A percentile compares a stretch with the other conserved stretches of the same genome.
phyloP scores from a whole-genome alignment of 2,113 vertebrate genomes.

The Elephas maximus region DNA sequence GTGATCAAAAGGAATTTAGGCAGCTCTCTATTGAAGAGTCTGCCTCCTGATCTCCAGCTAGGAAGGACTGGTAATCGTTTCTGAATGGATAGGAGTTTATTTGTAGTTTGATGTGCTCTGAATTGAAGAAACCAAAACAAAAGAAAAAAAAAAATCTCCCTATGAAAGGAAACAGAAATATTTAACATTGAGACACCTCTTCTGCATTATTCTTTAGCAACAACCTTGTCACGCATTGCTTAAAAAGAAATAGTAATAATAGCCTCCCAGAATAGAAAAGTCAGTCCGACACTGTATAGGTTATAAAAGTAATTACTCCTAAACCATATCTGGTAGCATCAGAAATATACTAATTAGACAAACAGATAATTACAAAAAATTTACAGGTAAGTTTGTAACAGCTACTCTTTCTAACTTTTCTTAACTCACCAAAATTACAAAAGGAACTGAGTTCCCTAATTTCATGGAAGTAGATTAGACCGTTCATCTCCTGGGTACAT shows the following conservation, averaged over 20 bases:
- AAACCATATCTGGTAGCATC: background rate
- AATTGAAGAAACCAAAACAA: background rate
- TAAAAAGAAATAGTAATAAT: constrained; percentile 9
- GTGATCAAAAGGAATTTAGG: background rate
- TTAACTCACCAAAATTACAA: background rate
- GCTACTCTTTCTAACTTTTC: background rate
- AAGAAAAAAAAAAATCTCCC: background rate
- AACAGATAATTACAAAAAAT: background rate
- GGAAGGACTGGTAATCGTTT: background rate
- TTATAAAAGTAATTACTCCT: background rate
- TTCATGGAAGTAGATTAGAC: background rate
- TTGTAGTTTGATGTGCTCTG: background rate
- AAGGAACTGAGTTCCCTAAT: background rate
- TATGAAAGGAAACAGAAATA: background rate
- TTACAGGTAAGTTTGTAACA: background rate
- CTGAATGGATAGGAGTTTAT: background rate
- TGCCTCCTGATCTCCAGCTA: background rate
- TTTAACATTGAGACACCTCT: background rate
- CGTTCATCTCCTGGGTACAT: background rate
- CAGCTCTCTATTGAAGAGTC: background rate
- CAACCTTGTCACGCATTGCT: background rate
- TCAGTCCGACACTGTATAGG: background rate
- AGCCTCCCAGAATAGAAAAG: background rate
- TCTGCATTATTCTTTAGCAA: background rate
- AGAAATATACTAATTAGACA: background rate